Conservation (phyloP, 2,113 vertebrate species). For the Smithornis capensis region DNA sequence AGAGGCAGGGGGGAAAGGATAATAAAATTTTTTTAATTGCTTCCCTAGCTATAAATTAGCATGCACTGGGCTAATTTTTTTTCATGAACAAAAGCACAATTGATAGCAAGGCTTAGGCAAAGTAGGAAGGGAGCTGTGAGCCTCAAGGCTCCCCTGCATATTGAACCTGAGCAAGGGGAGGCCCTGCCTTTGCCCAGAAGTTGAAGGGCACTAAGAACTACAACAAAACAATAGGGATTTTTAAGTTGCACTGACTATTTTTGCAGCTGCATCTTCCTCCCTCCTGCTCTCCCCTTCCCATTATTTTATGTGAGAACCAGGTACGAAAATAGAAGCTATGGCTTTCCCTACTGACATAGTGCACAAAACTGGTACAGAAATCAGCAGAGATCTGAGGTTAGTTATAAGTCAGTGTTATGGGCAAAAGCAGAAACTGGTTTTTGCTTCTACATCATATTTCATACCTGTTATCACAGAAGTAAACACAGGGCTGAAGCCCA, state of each 20-base stretch:
- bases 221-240: slow-evolving; percentile 47
- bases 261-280: slow-evolving; percentile 58
- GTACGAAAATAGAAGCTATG: neutral
- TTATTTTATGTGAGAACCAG: slow-evolving; percentile 44
- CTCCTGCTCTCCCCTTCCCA: neutral
- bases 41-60: slow-evolving; percentile 51
- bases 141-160: slow-evolving; percentile 13
- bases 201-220: slow-evolving; percentile 19
- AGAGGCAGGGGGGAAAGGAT: neutral
- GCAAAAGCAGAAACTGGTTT: neutral
- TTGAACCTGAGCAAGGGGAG: slow-evolving; percentile 49
- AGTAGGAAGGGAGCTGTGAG: slow-evolving; percentile 6
- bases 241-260: slow-evolving; percentile 56
- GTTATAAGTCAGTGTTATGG: neutral
- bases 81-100: slow-evolving; percentile 27
- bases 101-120: slow-evolving; percentile 19
- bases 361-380: neutral
- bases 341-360: neutral
- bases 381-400: neutral
- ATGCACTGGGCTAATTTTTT: slow-evolving; percentile 20
- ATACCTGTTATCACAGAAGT: neutral
- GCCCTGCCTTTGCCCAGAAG: slow-evolving; percentile 50
- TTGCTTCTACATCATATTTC: neutral
- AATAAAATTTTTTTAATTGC: slow-evolving; percentile 56
- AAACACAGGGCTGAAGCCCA: neutral